Evolutionary conservation across 1,140 invertebrate genomes (phyloP).

Genomic region (Papilio polyxenes): DNA sequence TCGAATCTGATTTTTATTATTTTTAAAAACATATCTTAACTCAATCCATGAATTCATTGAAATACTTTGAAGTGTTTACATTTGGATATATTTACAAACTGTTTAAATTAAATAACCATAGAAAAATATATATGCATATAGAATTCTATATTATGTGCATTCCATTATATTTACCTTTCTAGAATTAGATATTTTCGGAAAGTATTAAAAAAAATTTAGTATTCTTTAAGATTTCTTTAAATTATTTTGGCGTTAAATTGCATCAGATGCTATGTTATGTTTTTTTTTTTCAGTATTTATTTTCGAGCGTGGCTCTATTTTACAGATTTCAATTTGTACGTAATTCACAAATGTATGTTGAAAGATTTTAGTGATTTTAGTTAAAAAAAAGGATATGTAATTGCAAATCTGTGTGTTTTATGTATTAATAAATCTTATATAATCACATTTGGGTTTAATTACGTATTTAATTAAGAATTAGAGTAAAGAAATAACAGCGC

Average conservation of each 20-base stretch:
- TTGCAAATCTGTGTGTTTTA: constrained; percentile 24
- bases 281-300: neutral
- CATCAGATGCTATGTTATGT: neutral
- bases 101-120: constrained; percentile 31
- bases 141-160: constrained; percentile 1
- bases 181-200: neutral
- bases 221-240: neutral
- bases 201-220: constrained; percentile 20
- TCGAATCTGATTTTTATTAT: neutral
- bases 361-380: neutral
- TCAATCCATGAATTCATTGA: neutral
- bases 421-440: constrained; percentile 32
- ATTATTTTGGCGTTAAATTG: constrained; percentile 9
- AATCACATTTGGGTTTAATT: neutral
- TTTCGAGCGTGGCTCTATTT: constrained; percentile 2
- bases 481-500: neutral
- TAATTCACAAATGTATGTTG: neutral
- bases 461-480: neutral
- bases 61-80: constrained; percentile 26
- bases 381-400: constrained; percentile 11
- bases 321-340: constrained; percentile 8
- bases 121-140: neutral
- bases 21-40: too few species aligned
- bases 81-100: constrained; percentile 46
- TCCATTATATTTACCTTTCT: neutral